phyloP scores from a whole-genome alignment of 2,797 vertebrate genomes.

The Yasuhikotakia modesta region DNA sequence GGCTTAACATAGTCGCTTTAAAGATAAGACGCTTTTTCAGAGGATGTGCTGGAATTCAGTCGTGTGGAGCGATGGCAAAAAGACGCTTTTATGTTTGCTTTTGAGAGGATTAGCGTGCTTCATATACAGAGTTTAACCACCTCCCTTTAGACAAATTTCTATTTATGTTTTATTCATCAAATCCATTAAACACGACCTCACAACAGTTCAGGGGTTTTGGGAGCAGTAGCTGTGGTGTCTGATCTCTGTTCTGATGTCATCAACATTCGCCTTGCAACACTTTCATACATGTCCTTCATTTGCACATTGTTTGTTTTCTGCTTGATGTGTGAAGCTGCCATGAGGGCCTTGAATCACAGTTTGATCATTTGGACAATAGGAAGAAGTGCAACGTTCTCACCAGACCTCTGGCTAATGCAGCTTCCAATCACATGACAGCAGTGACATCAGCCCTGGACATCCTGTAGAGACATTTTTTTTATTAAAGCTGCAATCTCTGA shows the following conservation, averaged over 20 bases:
- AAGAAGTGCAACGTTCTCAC: not conserved
- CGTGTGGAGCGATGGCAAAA: slow-evolving; percentile 11
- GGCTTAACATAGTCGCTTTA: slow-evolving; percentile 29
- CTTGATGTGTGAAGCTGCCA: not conserved
- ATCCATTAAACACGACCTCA: slow-evolving; percentile 43
- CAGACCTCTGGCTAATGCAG: not conserved
- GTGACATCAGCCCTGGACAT: not conserved
- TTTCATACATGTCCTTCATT: slow-evolving; percentile 27
- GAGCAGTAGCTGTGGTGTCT: slow-evolving; percentile 28
- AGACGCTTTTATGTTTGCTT: slow-evolving; percentile 55
- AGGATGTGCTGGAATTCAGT: slow-evolving; percentile 22
- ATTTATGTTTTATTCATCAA: slow-evolving; percentile 56
- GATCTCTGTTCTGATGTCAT: slow-evolving; percentile 28
- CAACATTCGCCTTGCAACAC: slow-evolving; percentile 8
- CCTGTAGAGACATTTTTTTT: too few relatives aligned
- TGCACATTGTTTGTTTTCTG: slow-evolving; percentile 44
- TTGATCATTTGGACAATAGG: slow-evolving; percentile 35
- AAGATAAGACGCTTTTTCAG: slow-evolving; percentile 27
- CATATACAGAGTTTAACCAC: slow-evolving; percentile 37
- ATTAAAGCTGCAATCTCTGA: too few relatives aligned
- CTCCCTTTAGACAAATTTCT: slow-evolving; percentile 29
- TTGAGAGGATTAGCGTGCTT: slow-evolving; percentile 54
- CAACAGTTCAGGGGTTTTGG: slow-evolving; percentile 21
- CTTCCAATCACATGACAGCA: not conserved
- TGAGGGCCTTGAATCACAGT: not conserved